Conservation (phyloP, 2,113 vertebrate genomes). For the Cephalopholis sonnerati region DNA sequence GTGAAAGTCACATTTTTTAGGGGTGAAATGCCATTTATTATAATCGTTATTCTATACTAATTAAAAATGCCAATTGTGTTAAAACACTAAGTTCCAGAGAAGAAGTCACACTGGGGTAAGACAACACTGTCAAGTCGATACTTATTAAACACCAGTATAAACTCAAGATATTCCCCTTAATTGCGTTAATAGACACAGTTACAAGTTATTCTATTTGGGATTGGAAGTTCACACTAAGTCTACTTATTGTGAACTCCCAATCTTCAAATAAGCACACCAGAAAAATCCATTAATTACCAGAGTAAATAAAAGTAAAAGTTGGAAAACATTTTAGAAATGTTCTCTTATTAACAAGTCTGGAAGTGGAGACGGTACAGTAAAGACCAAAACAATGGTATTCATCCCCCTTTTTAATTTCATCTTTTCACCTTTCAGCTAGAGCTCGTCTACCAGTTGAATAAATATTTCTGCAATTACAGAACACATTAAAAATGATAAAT, state of each 20-base stretch:
- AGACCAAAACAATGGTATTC: slow-evolving; percentile 39
- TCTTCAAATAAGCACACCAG: neutral
- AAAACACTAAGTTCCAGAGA: too few relatives aligned
- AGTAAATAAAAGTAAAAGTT: slow-evolving; percentile 40
- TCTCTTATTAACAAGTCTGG: neutral
- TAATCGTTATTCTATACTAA: too few relatives aligned
- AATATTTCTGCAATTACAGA: slow-evolving; percentile 50
- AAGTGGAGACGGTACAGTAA: neutral
- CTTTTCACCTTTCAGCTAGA: slow-evolving; percentile 40
- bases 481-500: slow-evolving; percentile 50
- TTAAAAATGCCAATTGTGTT: too few relatives aligned
- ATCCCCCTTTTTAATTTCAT: slow-evolving; percentile 39
- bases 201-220: neutral
- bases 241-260: neutral
- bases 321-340: neutral
- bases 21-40: too few relatives aligned
- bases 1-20: too few relatives aligned
- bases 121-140: too few relatives aligned
- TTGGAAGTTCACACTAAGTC: neutral
- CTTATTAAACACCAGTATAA: neutral
- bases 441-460: slow-evolving; percentile 10
- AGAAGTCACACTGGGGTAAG: too few relatives aligned
- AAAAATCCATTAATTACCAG: neutral
- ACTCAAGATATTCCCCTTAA: neutral
- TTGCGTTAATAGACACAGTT: slow-evolving; percentile 18